A percentile compares a stretch with the other conserved stretches of the same genome.
Conservation (phyloP, 1,140 invertebrate species). For the Drosophila oshimai region DNA sequence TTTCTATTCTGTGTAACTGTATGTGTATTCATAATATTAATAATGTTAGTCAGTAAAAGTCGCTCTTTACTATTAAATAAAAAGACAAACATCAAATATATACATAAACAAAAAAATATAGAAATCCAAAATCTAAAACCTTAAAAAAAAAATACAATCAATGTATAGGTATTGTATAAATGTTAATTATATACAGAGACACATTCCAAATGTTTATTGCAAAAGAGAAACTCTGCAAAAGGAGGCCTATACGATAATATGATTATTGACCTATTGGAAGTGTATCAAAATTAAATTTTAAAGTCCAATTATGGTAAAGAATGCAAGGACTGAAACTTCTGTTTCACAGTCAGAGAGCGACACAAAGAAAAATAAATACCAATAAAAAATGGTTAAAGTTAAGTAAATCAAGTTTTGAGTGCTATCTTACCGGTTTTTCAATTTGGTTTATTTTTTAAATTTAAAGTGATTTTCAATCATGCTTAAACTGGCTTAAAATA, state of each 20-base stretch:
- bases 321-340: slow-evolving; percentile 13
- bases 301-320: slow-evolving; percentile 50
- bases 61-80: slow-evolving; percentile 68
- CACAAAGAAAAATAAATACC: slow-evolving; percentile 33
- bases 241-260: slow-evolving; percentile 44
- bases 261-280: slow-evolving; percentile 47
- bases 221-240: slow-evolving; percentile 29
- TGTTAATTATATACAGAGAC: slow-evolving; percentile 67
- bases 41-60: slow-evolving; percentile 73
- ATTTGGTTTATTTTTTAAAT: not conserved
- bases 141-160: slow-evolving; percentile 47
- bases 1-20: slow-evolving; percentile 69
- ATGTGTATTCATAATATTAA: slow-evolving; percentile 60
- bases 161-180: slow-evolving; percentile 73
- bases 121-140: slow-evolving; percentile 26
- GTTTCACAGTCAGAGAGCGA: slow-evolving; percentile 42
- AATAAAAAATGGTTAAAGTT: slow-evolving; percentile 27
- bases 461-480: too few relatives aligned
- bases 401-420: not conserved
- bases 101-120: slow-evolving; percentile 14
- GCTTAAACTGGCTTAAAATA: too few relatives aligned
- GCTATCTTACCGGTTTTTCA: not conserved
- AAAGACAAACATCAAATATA: slow-evolving; percentile 51
- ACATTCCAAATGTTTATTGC: slow-evolving; percentile 76
- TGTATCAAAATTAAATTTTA: slow-evolving; percentile 67